Conservation (phyloP, 2,888 invertebrate genomes). For the Cordilura impudica region DNA sequence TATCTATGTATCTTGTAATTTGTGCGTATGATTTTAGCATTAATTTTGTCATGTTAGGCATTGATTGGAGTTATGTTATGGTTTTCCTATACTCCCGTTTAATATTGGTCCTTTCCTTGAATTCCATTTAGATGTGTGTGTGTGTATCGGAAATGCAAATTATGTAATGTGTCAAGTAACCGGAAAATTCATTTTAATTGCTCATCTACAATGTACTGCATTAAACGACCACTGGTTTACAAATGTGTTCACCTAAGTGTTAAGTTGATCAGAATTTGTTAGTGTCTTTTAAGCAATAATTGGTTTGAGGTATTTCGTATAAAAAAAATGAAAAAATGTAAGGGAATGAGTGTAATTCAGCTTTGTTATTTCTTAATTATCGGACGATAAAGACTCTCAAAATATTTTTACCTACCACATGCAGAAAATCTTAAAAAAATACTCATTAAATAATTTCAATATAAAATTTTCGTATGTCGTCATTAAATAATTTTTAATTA, state of each 20-base stretch:
- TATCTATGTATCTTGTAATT: conserved; percentile 42
- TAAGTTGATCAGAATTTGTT: conserved; percentile 56
- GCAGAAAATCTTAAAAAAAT: background rate
- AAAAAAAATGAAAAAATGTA: background rate
- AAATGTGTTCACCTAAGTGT: conserved; percentile 49
- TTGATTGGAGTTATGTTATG: conserved; percentile 63
- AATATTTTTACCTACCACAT: background rate
- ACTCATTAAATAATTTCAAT: background rate
- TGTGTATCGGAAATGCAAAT: conserved; percentile 73
- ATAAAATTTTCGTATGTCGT: background rate
- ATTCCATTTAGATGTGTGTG: conserved; percentile 17
- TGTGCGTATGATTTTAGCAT: conserved; percentile 59
- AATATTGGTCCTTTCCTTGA: background rate
- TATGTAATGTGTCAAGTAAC: conserved; percentile 77
- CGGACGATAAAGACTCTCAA: no score
- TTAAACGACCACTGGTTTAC: conserved; percentile 39
- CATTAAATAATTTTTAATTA: background rate
- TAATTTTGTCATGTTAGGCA: conserved; percentile 62
- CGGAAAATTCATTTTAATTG: conserved; percentile 77
- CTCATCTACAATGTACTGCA: conserved; percentile 68
- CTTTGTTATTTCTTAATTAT: no score
- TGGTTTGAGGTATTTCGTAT: conserved; percentile 22
- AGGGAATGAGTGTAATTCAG: no score
- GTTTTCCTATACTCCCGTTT: conserved; percentile 52
- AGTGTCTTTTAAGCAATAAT: conserved; percentile 22